These are phyloP conservation scores for Heptranchias perlo DNA, from an alignment of 2,113 vertebrate species.

Conservation along the genomic window DNA sequence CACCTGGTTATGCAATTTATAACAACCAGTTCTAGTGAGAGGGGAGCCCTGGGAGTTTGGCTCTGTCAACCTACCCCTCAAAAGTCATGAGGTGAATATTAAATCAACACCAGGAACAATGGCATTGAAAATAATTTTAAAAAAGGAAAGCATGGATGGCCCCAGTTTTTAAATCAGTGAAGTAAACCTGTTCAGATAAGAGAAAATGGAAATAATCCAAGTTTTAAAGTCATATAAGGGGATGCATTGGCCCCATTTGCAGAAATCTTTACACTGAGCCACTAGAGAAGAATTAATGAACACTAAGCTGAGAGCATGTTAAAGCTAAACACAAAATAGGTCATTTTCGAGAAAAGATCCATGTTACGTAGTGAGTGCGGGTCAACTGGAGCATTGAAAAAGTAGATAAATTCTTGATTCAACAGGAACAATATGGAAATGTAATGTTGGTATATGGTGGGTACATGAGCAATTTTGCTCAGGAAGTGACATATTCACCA, in stretches of 20 bases:
- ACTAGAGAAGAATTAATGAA: neutral
- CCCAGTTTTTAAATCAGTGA: neutral
- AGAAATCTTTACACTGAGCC: neutral
- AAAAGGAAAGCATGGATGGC: neutral
- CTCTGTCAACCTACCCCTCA: neutral
- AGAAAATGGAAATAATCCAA: neutral
- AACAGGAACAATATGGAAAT: neutral
- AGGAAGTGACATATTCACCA: neutral
- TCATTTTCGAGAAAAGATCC: neutral
- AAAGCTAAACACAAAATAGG: neutral
- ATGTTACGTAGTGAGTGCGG: neutral
- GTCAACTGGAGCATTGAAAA: neutral
- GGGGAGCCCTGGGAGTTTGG: neutral
- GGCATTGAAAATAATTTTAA: neutral
- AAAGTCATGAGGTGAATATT: neutral
- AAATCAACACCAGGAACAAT: neutral
- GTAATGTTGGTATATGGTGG: neutral
- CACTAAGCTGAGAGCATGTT: neutral
- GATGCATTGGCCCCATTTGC: neutral
- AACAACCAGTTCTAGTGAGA: neutral
- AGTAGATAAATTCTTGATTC: neutral
- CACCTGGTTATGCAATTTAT: too few species aligned
- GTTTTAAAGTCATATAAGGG: neutral
- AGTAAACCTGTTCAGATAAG: conserved; percentile 2
- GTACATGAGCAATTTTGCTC: neutral